phyloP scores from a whole-genome alignment of 2,888 invertebrate genomes.

The Sialis lutaria region DNA sequence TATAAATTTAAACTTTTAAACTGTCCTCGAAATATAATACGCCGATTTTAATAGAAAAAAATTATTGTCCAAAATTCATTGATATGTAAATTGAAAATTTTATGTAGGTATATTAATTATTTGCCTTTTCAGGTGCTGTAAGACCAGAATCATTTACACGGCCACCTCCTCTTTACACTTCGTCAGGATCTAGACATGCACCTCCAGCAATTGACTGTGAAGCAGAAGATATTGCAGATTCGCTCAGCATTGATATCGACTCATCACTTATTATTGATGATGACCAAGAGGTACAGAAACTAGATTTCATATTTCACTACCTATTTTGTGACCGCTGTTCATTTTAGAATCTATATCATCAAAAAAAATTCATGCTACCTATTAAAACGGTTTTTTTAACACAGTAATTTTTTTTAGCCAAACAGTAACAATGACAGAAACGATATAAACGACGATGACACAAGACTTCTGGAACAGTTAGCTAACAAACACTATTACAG shows the following conservation, averaged over 20 bases:
- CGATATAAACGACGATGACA: conserved; percentile 24
- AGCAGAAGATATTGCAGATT: conserved; percentile 10
- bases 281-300: conserved; percentile 11
- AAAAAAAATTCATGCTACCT: no score
- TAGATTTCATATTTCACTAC: no score
- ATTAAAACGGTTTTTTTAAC: no score
- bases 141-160: conserved; percentile 30
- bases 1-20: no score
- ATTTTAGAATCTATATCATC: no score
- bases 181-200: conserved; percentile 19
- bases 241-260: conserved; percentile 16
- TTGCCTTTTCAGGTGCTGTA: conserved; percentile 24
- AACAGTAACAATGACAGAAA: no score
- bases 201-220: conserved; percentile 20
- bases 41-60: neutral
- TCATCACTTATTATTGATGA: conserved; percentile 11
- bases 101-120: neutral
- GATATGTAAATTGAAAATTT: neutral
- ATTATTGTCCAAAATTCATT: neutral
- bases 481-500: conserved; percentile 41
- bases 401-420: no score
- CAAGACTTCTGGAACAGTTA: conserved; percentile 31
- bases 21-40: no score
- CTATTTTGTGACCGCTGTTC: no score
- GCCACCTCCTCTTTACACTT: conserved; percentile 24